Conservation (phyloP, 2,113 vertebrate species). For the Leuciscus idus region DNA sequence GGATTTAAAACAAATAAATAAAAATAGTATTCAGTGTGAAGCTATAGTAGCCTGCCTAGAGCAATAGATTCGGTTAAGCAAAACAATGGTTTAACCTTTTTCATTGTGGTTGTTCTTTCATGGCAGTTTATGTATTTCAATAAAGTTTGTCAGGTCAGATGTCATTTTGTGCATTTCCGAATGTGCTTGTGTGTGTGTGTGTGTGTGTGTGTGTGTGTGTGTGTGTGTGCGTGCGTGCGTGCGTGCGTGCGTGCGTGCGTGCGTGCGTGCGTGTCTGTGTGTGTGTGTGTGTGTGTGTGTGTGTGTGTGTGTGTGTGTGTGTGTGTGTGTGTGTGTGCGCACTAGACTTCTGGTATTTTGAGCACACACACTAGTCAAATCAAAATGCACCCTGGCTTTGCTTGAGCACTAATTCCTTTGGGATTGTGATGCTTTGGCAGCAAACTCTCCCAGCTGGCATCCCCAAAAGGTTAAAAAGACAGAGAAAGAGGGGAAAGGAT, state of each 20-base stretch:
- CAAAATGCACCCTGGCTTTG: neutral
- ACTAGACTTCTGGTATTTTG: neutral
- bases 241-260: neutral
- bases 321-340: neutral
- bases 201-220: neutral
- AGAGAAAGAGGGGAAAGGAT: neutral
- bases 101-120: no score
- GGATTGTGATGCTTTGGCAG: conserved; percentile 8
- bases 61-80: neutral
- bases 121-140: neutral
- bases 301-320: neutral
- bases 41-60: neutral
- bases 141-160: neutral
- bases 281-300: neutral
- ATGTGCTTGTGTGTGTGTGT: neutral
- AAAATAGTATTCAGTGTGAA: neutral
- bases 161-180: neutral
- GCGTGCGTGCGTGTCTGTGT: neutral
- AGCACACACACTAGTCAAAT: neutral
- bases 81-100: no score
- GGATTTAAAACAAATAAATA: neutral
- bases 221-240: neutral
- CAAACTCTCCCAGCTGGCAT: neutral
- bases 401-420: neutral
- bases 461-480: neutral